Conservation (phyloP, 2,888 invertebrate genomes). For the Clunio marinus region DNA sequence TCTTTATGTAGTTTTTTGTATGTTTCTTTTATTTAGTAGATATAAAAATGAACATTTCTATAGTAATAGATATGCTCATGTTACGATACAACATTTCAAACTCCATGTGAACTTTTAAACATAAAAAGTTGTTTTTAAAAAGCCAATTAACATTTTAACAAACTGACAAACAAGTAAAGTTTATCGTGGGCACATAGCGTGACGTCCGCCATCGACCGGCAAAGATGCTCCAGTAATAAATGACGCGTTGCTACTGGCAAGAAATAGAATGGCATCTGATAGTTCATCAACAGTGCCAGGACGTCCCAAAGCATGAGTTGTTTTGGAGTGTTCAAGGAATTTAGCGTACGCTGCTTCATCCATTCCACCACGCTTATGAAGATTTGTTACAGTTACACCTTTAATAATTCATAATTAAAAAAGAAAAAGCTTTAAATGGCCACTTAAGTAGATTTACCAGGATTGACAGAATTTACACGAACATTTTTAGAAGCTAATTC, state of each 20-base stretch:
- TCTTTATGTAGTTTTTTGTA: too few species aligned
- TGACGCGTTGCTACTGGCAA: slow-evolving; percentile 62
- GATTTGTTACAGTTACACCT: slow-evolving; percentile 58
- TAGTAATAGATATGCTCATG: too few species aligned
- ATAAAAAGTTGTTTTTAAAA: too few species aligned
- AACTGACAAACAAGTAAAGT: too few species aligned
- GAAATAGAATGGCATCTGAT: slow-evolving; percentile 65
- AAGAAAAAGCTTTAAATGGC: neutral
- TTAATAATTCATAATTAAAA: too few species aligned
- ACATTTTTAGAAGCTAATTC: slow-evolving; percentile 57
- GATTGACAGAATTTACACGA: slow-evolving; percentile 64
- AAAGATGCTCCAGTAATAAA: slow-evolving; percentile 70
- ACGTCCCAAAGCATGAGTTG: slow-evolving; percentile 66
- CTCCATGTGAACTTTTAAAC: too few species aligned
- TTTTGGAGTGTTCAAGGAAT: slow-evolving; percentile 61
- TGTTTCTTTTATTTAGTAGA: too few species aligned
- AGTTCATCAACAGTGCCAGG: slow-evolving; percentile 61
- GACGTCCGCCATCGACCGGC: slow-evolving; percentile 60
- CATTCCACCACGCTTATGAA: slow-evolving; percentile 64
- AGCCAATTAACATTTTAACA: too few species aligned
- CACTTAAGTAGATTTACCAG: slow-evolving; percentile 55
- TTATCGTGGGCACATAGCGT: slow-evolving; percentile 3
- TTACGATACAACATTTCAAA: too few species aligned
- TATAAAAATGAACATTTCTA: too few species aligned
- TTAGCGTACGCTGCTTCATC: slow-evolving; percentile 56